These are phyloP conservation scores for Drosophila pseudotakahashii DNA, from an alignment of 2,888 invertebrate species.

Conservation along the genomic window DNA sequence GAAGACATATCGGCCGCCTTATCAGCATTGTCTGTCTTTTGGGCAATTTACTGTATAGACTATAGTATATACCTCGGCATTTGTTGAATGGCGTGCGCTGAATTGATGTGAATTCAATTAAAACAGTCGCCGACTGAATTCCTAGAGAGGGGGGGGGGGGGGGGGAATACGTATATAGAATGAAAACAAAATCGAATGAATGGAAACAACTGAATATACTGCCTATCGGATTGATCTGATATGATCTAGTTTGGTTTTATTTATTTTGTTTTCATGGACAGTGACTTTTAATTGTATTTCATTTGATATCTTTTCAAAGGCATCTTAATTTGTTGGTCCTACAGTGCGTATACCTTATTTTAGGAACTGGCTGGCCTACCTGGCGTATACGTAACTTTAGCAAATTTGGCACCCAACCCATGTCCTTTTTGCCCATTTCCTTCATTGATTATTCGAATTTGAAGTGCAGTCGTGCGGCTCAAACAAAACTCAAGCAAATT, in stretches of 20 bases:
- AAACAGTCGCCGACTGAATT: constrained; percentile 40
- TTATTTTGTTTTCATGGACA: background rate
- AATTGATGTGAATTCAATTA: constrained; percentile 74
- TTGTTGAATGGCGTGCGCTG: constrained; percentile 47
- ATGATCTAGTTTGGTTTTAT: constrained; percentile 10
- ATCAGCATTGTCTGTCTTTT: constrained; percentile 1
- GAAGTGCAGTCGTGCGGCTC: constrained; percentile 52
- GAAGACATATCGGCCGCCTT: background rate
- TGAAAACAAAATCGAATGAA: constrained; percentile 34
- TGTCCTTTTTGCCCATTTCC: background rate
- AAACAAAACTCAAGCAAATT: constrained; percentile 30
- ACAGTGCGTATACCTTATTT: background rate
- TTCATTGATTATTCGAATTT: constrained; percentile 61
- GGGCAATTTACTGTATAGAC: constrained; percentile 6
- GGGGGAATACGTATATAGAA: constrained; percentile 7
- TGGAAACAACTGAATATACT: constrained; percentile 21
- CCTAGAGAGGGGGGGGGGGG: background rate
- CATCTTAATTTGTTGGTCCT: background rate
- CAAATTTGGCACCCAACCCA: too few species aligned
- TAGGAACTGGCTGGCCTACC: background rate
- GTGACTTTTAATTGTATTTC: background rate
- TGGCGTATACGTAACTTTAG: constrained; percentile 27
- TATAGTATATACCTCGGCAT: background rate
- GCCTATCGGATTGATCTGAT: constrained; percentile 30
- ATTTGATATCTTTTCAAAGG: background rate